phyloP scores from a whole-genome alignment of 2,113 vertebrate species.

The Rattus norvegicus region DNA sequence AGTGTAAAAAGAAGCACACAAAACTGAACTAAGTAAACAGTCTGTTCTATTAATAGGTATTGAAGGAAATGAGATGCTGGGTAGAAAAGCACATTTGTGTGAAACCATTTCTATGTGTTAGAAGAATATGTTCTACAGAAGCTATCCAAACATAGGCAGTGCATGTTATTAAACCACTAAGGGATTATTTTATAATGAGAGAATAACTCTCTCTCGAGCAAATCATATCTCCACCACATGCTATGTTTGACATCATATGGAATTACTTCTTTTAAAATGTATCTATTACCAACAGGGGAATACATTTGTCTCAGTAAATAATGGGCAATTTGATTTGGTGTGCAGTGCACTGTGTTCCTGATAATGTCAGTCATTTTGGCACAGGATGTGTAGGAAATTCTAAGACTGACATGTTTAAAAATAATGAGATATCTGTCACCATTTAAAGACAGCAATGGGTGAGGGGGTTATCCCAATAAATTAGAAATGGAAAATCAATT shows the following conservation, averaged over 20 bases:
- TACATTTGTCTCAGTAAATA: constrained; percentile 77
- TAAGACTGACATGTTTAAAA: constrained; percentile 83
- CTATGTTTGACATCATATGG: constrained; percentile 7
- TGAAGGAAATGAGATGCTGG: not conserved
- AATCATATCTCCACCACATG: not conserved
- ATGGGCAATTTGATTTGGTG: constrained; percentile 74
- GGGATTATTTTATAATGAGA: not conserved
- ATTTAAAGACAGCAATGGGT: constrained; percentile 80
- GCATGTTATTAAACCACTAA: not conserved
- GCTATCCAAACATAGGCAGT: not conserved
- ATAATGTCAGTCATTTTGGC: constrained; percentile 85
- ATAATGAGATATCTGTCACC: constrained; percentile 82
- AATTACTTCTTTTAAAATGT: constrained; percentile 64
- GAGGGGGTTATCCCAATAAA: constrained; percentile 63
- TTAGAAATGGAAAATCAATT: constrained; percentile 76
- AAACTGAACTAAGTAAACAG: not conserved
- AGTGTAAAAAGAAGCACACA: not conserved
- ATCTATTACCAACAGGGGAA: constrained; percentile 52
- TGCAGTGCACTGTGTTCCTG: constrained; percentile 75
- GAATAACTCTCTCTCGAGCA: not conserved
- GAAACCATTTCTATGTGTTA: constrained; percentile 5
- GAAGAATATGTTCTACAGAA: not conserved
- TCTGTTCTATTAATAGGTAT: not conserved
- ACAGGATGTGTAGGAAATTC: constrained; percentile 77
- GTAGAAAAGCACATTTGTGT: not conserved